Base-by-base conservation (phyloP, 37 sponge, comb jelly and placozoan species). In the Axinella damicornis region DNA sequence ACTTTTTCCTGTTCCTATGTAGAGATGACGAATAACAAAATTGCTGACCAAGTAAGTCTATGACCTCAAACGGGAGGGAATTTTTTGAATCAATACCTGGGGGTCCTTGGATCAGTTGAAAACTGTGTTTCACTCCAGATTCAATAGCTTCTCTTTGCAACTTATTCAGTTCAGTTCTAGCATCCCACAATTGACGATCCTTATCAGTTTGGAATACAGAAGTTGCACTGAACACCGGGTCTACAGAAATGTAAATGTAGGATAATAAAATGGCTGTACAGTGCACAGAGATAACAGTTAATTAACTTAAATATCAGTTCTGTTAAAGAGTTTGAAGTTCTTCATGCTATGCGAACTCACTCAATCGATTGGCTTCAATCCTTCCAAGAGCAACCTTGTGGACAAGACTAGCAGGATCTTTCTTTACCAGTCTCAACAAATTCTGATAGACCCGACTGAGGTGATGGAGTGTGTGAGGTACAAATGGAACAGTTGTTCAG, bases 1-100 rank as follows among this genome's bases (percentile, higher is more conserved):
- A 82, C 83, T 82, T 37, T 88, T 88, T n/a, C 89, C 89, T 52
- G 89, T 88, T 34, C 89, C 89, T 88, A 67, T 21, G n/a, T 13
- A 62, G 27, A 5, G 27, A 27, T 28, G 63, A n/a, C n/a, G n/a
- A n/a, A n/a, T n/a, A n/a, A n/a, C n/a, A n/a, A n/a, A n/a, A 46
- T 12, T 46, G 46, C 46, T 12, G 46, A 9, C 9, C 46, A 4
- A 46, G 46, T 46, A 9, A 46, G 46, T 46, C 6, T 46, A 46
- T 46, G 6, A 46, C 46, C 9, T 9, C 46, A 4, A 4, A 46
- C 9, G 4, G 9, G 46, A 12, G 46, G 9, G 9, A 46, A 4
- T 9, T 46, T 46, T 46, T 12, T 9, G 46, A 46, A 18, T 46
- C 15, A 27, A 16, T 33, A 87, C 87, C 87, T 79, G 87, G 87